Evolutionary conservation across 2,113 vertebrate genomes (phyloP).

Genomic region (Butastur rufipennis): DNA sequence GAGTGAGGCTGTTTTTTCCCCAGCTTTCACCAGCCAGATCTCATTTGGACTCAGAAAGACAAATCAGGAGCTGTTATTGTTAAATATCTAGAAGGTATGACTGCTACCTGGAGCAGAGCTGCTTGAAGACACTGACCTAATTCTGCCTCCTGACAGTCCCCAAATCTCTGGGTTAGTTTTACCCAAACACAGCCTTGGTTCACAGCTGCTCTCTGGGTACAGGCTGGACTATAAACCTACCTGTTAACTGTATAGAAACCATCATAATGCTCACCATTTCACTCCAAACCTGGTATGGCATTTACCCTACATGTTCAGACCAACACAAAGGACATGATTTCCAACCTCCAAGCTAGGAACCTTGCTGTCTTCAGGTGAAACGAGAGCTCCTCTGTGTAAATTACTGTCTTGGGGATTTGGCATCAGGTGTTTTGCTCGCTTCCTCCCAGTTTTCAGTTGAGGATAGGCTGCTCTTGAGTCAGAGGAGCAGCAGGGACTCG

Average conservation of each 20-base stretch:
- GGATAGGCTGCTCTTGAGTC: background rate
- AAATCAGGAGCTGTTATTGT: background rate
- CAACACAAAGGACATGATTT: background rate
- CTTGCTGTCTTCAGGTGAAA: background rate
- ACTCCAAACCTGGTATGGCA: background rate
- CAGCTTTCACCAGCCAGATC: too few relatives aligned
- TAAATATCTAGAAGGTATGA: background rate
- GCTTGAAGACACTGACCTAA: background rate
- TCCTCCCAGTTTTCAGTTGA: background rate
- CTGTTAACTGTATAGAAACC: background rate
- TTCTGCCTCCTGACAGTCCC: background rate
- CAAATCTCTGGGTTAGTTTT: background rate
- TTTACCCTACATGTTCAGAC: background rate
- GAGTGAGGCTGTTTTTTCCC: background rate
- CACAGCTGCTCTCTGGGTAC: background rate
- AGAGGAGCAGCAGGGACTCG: background rate
- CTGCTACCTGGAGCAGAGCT: background rate
- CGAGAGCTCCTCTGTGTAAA: background rate
- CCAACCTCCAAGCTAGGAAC: background rate
- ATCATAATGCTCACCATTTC: rapidly evolving
- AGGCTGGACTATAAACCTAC: background rate
- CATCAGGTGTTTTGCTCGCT: background rate
- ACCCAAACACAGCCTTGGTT: background rate
- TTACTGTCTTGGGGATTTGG: too few relatives aligned
- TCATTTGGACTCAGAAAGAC: background rate